Percentiles rank a stretch among this genome's conserved stretches.
Evolutionary conservation across 2,888 invertebrate species (phyloP).

Genomic region (Malthinus flaveolus): DNA sequence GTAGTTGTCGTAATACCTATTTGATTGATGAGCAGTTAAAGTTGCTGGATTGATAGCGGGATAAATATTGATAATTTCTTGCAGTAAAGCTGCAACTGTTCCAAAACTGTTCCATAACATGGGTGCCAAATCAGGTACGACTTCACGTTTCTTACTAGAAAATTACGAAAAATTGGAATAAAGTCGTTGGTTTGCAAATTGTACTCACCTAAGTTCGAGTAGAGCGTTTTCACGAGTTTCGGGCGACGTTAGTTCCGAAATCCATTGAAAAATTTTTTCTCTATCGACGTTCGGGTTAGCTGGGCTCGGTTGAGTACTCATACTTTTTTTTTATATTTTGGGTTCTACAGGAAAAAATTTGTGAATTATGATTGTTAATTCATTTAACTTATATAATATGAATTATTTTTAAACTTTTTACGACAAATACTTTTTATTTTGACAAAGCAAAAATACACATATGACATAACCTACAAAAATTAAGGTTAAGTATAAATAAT

Average conservation of each 20-base stretch:
- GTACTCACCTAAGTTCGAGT: constrained; percentile 82
- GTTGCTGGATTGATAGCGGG: constrained; percentile 98
- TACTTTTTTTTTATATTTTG: background rate
- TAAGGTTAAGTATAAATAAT: too few relatives aligned
- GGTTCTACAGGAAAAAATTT: background rate
- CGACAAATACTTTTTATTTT: too few relatives aligned
- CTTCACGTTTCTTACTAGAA: constrained; percentile 78
- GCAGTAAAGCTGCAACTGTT: constrained; percentile 92
- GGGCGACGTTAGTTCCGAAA: constrained; percentile 88
- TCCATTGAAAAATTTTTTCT: constrained; percentile 92
- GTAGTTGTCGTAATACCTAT: constrained; percentile 54
- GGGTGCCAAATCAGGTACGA: constrained; percentile 95
- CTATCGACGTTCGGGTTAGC: constrained; percentile 76
- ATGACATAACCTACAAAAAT: too few relatives aligned
- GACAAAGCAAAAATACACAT: too few relatives aligned
- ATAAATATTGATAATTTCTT: constrained; percentile 98
- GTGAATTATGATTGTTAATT: too few relatives aligned
- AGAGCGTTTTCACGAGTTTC: constrained; percentile 95
- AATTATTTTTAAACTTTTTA: too few relatives aligned
- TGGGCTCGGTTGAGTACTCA: constrained; percentile 80
- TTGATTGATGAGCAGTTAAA: constrained; percentile 96
- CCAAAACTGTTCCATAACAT: constrained; percentile 99
- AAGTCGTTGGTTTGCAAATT: background rate
- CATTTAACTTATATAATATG: too few relatives aligned
- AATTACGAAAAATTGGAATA: background rate